phyloP scores from a whole-genome alignment of 1,140 invertebrate species.

The Drosophila lini region DNA sequence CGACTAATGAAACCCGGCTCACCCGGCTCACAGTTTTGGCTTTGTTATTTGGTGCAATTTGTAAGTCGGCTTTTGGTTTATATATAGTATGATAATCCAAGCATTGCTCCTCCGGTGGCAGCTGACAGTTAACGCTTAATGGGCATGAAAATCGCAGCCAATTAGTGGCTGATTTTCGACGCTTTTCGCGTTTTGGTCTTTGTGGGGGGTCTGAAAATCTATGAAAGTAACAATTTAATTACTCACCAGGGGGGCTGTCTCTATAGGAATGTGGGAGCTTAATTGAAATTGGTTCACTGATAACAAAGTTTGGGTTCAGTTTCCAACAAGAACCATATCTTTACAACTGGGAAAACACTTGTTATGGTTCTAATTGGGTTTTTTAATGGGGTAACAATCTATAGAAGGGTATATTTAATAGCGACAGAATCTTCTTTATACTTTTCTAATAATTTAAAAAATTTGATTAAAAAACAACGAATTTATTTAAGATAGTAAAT shows the following conservation, averaged over 20 bases:
- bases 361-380: not conserved
- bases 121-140: slow-evolving; percentile 44
- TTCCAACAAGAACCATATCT: not conserved
- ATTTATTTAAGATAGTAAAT: not conserved
- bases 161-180: slow-evolving; percentile 56
- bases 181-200: slow-evolving; percentile 17
- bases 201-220: slow-evolving; percentile 33
- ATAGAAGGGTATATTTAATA: no score
- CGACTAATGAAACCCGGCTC: slow-evolving; percentile 68
- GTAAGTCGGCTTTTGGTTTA: slow-evolving; percentile 46
- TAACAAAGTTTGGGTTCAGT: not conserved
- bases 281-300: not conserved
- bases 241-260: slow-evolving; percentile 21
- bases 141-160: slow-evolving; percentile 55
- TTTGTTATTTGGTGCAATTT: slow-evolving; percentile 77
- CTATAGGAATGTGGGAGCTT: not conserved
- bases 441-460: no score
- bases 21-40: slow-evolving; percentile 53
- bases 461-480: no score
- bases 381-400: no score
- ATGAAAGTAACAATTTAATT: slow-evolving; percentile 48
- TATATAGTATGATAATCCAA: slow-evolving; percentile 68
- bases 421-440: no score
- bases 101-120: slow-evolving; percentile 8
- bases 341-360: no score